Percentiles rank a stretch among this genome's conserved stretches.
These are phyloP conservation scores for Grapholita molesta DNA, from an alignment of 1,140 invertebrate genomes.

Conservation along the genomic window DNA sequence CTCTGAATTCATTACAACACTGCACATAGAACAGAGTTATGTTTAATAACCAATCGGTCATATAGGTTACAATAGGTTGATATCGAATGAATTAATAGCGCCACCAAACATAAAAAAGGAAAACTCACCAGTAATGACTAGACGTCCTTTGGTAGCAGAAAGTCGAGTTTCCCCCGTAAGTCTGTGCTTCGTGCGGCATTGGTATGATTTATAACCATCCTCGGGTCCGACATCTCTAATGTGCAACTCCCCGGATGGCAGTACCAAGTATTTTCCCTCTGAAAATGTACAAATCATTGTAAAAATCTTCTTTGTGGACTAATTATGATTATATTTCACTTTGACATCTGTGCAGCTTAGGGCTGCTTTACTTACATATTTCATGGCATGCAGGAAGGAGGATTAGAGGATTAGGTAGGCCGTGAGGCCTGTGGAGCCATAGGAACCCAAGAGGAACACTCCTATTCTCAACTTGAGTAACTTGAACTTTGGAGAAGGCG, in stretches of 20 bases:
- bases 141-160: conserved; percentile 94
- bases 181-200: conserved; percentile 95
- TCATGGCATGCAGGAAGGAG: conserved; percentile 70
- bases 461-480: conserved; percentile 26
- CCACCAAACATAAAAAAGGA: conserved; percentile 21
- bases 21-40: neutral
- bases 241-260: conserved; percentile 95
- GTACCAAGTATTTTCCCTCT: conserved; percentile 96
- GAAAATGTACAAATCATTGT: conserved; percentile 37
- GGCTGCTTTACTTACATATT: conserved; percentile 69
- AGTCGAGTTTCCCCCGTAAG: conserved; percentile 95
- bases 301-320: conserved; percentile 22
- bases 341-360: conserved; percentile 52
- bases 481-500: conserved; percentile 18
- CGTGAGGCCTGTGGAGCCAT: conserved; percentile 78
- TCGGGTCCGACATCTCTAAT: conserved; percentile 95
- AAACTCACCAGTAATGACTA: conserved; percentile 96
- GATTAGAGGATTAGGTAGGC: conserved; percentile 75
- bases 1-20: conserved; percentile 30
- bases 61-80: conserved; percentile 12
- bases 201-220: conserved; percentile 95
- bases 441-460: conserved; percentile 55
- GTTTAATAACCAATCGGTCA: too few relatives aligned
- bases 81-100: conserved; percentile 44
- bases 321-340: conserved; percentile 22